Base-by-base conservation (phyloP, 2,888 invertebrate species). In the Spisula subtruncata region DNA sequence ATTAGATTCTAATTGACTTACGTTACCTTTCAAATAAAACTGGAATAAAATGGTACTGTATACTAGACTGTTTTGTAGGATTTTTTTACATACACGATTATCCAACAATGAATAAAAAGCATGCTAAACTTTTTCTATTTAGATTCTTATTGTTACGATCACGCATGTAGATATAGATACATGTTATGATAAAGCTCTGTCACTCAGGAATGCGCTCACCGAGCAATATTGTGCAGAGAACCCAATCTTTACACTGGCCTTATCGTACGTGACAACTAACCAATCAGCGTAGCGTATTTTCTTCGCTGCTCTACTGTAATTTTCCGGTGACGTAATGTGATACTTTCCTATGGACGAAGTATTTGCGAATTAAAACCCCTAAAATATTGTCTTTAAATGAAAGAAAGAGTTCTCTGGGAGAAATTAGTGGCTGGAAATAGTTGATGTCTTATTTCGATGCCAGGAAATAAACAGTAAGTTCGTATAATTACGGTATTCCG, bases 271-370 rank as follows among this genome's bases (percentile, higher is more conserved):
- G 75, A 84, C 84, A 84, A 84, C 20, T 51, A 84, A 54, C 91
- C 91, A 92, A 92, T 90, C 90, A 87, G 35, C 71, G 25, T n/a
- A 12, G 56, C 41, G 81, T 51, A 75, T 54, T 41, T n/a, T 29
- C 41, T 87, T 87, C 84, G 54, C 29, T 86, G 66, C 90, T 56
- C 90, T 82, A 71, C 81, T 82, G 48, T 41, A 51, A 46, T 83
- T 86, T 90, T 91, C 90, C 90, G 91, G 91, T 92, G 91, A 92
- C 91, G 91, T 92, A 92, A 92, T 91, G 87, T 92, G 86, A 89
- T 89, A 91, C 90, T 87, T 82, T 91, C 84, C 89, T 48, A 66
- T 66, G 48, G 89, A 89, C 35, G 54, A 86, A n/a, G 8, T 84
- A 29, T n/a, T 86, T n/a, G 83, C 83, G 46, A 48, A 56, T 29